A percentile compares a stretch with the other conserved stretches of the same genome.
These are phyloP conservation scores for Arctopsyche grandis DNA, from an alignment of 1,140 invertebrate species.

Conservation along the genomic window DNA sequence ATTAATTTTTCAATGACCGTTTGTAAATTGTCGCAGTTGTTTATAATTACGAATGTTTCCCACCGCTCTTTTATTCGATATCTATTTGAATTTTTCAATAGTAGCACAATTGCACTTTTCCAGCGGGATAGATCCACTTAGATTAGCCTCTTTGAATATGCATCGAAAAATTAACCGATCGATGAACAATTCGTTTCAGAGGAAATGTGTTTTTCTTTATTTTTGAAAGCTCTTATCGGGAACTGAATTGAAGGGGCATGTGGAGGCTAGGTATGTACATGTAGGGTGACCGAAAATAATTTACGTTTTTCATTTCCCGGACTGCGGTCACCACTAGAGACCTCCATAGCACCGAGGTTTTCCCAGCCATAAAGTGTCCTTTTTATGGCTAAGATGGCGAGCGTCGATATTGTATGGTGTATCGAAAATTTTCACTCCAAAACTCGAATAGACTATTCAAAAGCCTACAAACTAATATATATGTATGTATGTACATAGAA, in stretches of 20 bases:
- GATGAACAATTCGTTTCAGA: too few relatives aligned
- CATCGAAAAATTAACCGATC: too few relatives aligned
- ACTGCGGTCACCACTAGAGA: constrained; percentile 7
- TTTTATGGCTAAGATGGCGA: constrained; percentile 25
- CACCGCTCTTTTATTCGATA: too few relatives aligned
- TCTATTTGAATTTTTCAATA: too few relatives aligned
- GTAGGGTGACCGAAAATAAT: constrained; percentile 28
- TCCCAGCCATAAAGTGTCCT: constrained; percentile 3
- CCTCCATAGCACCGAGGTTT: background rate
- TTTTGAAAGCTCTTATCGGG: too few relatives aligned
- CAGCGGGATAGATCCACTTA: too few relatives aligned
- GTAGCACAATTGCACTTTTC: too few relatives aligned
- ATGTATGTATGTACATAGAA: too few relatives aligned
- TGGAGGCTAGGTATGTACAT: background rate
- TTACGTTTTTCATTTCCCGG: constrained; percentile 42
- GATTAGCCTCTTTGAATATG: too few relatives aligned
- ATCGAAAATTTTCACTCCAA: constrained; percentile 29
- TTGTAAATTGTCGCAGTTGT: background rate
- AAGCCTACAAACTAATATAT: too few relatives aligned
- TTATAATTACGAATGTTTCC: constrained; percentile 2
- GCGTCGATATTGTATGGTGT: constrained; percentile 18
- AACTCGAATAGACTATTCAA: too few relatives aligned
- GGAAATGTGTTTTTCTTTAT: too few relatives aligned
- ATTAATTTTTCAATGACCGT: constrained; percentile 19
- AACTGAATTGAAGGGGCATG: background rate